phyloP scores from a whole-genome alignment of 2,113 vertebrate species.

The Neoarius graeffei region DNA sequence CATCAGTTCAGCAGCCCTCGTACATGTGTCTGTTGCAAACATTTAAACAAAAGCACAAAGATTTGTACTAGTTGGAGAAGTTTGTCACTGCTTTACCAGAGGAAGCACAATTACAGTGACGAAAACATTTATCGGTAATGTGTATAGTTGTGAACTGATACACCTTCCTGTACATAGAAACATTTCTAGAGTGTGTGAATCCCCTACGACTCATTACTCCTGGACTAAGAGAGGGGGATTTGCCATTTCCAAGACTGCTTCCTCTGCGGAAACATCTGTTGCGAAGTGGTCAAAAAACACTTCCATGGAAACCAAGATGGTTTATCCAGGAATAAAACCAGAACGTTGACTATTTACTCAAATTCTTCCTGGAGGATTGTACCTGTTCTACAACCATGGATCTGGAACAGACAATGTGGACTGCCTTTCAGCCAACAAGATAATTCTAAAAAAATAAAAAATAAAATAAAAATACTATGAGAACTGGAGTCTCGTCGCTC shows the following conservation, averaged over 20 bases:
- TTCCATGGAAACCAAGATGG: slow-evolving; percentile 27
- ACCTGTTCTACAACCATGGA: neutral
- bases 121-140: slow-evolving; percentile 24
- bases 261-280: slow-evolving; percentile 13
- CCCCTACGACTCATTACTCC: slow-evolving; percentile 17
- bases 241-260: slow-evolving; percentile 20
- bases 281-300: neutral
- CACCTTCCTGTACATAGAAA: slow-evolving; percentile 34
- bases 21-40: slow-evolving; percentile 24
- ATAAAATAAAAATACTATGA: neutral
- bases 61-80: slow-evolving; percentile 23
- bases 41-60: slow-evolving; percentile 46
- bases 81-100: slow-evolving; percentile 22
- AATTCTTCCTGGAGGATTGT: slow-evolving; percentile 9
- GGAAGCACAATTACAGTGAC: slow-evolving; percentile 43
- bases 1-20: slow-evolving; percentile 19
- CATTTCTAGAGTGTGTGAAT: slow-evolving; percentile 11
- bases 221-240: neutral
- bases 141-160: slow-evolving; percentile 35
- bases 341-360: neutral
- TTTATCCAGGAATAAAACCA: slow-evolving; percentile 10
- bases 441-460: neutral
- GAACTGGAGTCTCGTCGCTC: slow-evolving; percentile 15
- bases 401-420: slow-evolving; percentile 4
- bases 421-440: neutral